Percentiles rank a stretch among this genome's conserved stretches.
Evolutionary conservation across 2,888 invertebrate genomes (phyloP).

Genomic region (Entomobrya multifasciata): DNA sequence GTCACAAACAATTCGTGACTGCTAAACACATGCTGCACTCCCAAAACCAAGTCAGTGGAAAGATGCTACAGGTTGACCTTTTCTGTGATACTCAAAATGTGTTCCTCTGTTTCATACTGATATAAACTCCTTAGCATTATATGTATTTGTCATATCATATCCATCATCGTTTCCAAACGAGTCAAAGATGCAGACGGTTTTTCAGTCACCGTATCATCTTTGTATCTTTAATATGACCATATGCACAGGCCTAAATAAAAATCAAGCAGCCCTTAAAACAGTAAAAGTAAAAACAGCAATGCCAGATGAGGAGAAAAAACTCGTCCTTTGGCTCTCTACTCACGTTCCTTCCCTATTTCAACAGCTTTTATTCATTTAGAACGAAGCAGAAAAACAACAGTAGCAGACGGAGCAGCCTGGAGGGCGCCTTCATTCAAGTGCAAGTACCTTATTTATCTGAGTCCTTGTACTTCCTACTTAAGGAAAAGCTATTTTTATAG

Average conservation of each 20-base stretch:
- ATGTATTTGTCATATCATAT: too few species aligned
- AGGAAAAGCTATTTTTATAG: slow-evolving; percentile 26
- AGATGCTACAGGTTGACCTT: slow-evolving; percentile 71
- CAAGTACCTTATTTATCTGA: slow-evolving; percentile 57
- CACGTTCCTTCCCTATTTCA: neutral
- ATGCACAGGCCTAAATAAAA: neutral
- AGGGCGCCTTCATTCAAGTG: slow-evolving; percentile 60
- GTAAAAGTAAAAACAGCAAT: neutral
- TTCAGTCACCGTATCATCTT: neutral
- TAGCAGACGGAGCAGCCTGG: slow-evolving; percentile 46
- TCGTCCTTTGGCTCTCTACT: too few species aligned
- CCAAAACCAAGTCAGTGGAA: slow-evolving; percentile 25
- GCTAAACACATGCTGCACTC: slow-evolving; percentile 50
- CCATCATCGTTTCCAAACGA: neutral
- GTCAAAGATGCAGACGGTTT: slow-evolving; percentile 46
- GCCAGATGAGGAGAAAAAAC: slow-evolving; percentile 20
- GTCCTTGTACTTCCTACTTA: slow-evolving; percentile 63
- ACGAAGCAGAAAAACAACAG: slow-evolving; percentile 31
- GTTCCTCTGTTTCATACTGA: too few species aligned
- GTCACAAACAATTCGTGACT: too few species aligned
- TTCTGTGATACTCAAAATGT: slow-evolving; percentile 19
- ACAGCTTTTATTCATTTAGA: slow-evolving; percentile 7
- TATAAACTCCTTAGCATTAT: neutral
- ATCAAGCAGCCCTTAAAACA: slow-evolving; percentile 3
- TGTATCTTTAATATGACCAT: neutral